Conservation (phyloP, 1,140 invertebrate genomes). For the Pararge aegeria region DNA sequence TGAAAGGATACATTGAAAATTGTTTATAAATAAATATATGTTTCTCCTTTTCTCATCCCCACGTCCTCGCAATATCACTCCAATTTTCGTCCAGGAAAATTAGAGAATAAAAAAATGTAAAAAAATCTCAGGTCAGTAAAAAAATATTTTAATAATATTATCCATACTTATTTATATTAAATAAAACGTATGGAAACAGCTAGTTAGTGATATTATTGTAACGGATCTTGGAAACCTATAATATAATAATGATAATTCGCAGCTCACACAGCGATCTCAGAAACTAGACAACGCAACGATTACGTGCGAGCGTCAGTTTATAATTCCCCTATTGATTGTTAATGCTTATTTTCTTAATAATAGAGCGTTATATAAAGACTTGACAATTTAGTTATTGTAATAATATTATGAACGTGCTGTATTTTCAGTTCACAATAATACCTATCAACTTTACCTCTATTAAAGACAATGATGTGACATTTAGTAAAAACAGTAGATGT, state of each 20-base stretch:
- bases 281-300: not conserved
- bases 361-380: not conserved
- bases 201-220: not conserved
- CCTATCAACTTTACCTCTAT: slow-evolving; percentile 1
- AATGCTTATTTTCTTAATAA: slow-evolving; percentile 15
- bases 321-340: not conserved
- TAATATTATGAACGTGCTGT: not conserved
- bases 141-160: too few species aligned
- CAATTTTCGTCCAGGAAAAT: too few species aligned
- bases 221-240: too few species aligned
- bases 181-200: too few species aligned
- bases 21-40: too few species aligned
- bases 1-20: too few species aligned
- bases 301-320: not conserved
- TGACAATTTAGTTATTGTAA: slow-evolving; percentile 7
- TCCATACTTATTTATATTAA: too few species aligned
- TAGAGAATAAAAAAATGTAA: too few species aligned
- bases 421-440: not conserved
- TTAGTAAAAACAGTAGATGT: not conserved
- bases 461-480: slow-evolving; percentile 11
- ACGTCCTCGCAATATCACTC: too few species aligned
- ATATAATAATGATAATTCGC: not conserved
- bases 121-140: too few species aligned
- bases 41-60: too few species aligned
- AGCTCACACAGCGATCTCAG: not conserved